Evolutionary conservation across 2,113 vertebrate genomes (phyloP).

Genomic region (Sciurus niger): DNA sequence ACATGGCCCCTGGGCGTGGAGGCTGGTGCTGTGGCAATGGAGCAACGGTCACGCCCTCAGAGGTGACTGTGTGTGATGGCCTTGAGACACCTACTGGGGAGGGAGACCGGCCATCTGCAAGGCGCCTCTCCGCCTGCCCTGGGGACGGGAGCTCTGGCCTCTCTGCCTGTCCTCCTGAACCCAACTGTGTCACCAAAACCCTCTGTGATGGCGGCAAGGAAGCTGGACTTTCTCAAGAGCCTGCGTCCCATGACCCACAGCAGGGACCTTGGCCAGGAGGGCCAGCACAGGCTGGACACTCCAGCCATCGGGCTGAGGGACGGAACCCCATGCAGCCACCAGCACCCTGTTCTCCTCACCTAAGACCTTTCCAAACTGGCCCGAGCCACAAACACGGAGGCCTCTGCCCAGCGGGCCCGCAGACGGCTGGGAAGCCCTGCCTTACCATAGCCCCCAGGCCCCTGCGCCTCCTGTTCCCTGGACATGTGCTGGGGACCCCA

Average conservation of each 20-base stretch:
- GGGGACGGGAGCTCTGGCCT: too few relatives aligned
- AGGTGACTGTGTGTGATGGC: accelerated
- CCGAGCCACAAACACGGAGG: accelerated
- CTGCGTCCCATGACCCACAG: background rate
- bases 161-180: background rate
- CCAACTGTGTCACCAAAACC: background rate
- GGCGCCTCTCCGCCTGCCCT: accelerated
- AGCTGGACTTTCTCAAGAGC: background rate
- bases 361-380: background rate
- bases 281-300: background rate
- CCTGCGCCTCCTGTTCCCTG: too few relatives aligned
- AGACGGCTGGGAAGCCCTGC: background rate
- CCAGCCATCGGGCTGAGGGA: background rate
- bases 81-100: accelerated
- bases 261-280: background rate
- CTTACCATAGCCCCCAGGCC: accelerated
- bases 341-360: background rate
- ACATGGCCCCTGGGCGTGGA: background rate
- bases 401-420: accelerated
- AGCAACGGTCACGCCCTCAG: accelerated
- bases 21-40: accelerated
- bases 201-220: background rate
- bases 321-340: accelerated
- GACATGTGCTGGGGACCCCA: accelerated
- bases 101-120: too few relatives aligned